A percentile compares a stretch with the other conserved stretches of the same genome.
These are phyloP conservation scores for Penaeus japonicus DNA, from an alignment of 1,140 invertebrate genomes.

Conservation along the genomic window DNA sequence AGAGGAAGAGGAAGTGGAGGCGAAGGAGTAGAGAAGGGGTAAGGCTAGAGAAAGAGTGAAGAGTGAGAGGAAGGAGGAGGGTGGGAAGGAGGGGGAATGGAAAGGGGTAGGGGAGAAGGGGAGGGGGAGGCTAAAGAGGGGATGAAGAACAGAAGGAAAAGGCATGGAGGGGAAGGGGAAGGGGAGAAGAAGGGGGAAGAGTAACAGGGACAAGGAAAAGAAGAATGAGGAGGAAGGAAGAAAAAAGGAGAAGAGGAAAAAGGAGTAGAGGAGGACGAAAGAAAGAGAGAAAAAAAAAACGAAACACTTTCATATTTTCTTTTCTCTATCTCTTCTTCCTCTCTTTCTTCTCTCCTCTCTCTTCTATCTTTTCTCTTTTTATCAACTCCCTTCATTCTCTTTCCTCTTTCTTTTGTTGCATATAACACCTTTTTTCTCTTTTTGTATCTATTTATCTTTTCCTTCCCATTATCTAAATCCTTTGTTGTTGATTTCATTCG, in stretches of 20 bases:
- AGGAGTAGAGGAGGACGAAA: background rate
- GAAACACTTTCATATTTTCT: too few species aligned
- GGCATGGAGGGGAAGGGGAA: background rate
- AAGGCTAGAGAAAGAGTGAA: background rate
- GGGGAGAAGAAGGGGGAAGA: background rate
- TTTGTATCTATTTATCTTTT: too few species aligned
- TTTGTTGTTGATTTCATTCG: too few species aligned
- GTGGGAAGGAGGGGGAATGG: background rate
- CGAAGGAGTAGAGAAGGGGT: background rate
- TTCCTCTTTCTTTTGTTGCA: too few species aligned
- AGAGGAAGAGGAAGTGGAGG: background rate
- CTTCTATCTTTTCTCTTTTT: too few species aligned
- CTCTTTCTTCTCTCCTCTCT: too few species aligned
- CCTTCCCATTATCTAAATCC: too few species aligned
- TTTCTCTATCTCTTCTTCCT: too few species aligned
- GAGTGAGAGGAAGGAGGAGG: background rate
- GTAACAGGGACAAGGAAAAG: background rate
- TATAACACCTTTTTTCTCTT: too few species aligned
- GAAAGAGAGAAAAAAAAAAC: background rate
- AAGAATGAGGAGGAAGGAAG: background rate
- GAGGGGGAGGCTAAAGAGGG: too few species aligned
- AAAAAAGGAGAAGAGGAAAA: background rate
- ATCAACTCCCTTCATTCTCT: too few species aligned
- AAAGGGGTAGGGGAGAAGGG: background rate
- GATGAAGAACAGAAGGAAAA: too few species aligned